Conservation (phyloP, 2,113 vertebrate species). For the Picathartes gymnocephalus region DNA sequence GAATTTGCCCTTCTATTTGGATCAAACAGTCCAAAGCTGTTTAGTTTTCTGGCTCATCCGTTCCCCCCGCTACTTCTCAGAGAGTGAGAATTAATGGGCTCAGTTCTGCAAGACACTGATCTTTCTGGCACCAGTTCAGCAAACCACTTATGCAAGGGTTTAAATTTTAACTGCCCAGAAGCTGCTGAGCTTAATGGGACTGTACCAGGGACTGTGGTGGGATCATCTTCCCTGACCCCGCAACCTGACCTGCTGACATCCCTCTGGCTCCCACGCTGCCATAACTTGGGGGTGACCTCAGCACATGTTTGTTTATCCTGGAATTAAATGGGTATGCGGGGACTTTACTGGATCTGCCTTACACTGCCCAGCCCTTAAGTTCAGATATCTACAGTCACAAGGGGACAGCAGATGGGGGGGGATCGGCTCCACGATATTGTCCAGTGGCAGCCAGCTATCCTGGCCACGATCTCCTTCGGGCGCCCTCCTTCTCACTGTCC, state of each 20-base stretch:
- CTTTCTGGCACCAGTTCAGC: background rate
- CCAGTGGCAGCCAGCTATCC: background rate
- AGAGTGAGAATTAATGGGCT: background rate
- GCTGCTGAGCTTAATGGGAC: slow-evolving; percentile 10
- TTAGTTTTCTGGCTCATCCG: background rate
- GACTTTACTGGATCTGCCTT: background rate
- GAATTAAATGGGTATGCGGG: background rate
- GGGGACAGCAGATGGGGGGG: background rate
- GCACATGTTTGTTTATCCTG: slow-evolving; percentile 24
- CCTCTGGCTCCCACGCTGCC: background rate
- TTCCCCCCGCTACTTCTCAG: background rate
- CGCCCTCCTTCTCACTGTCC: background rate
- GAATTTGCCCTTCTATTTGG: background rate
- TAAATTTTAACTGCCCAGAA: background rate
- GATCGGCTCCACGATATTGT: rapidly evolving
- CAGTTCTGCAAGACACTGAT: background rate
- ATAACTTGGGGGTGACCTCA: slow-evolving; percentile 5
- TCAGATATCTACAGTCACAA: background rate
- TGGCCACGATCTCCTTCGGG: background rate
- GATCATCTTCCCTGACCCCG: background rate
- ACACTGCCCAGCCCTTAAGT: background rate
- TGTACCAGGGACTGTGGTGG: background rate
- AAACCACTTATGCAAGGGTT: slow-evolving; percentile 17
- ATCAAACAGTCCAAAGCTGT: background rate
- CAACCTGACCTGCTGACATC: background rate